Percentiles rank a stretch among this genome's conserved stretches.
These are phyloP conservation scores for Amyelois transitella DNA, from an alignment of 1,140 invertebrate genomes.

Conservation along the genomic window DNA sequence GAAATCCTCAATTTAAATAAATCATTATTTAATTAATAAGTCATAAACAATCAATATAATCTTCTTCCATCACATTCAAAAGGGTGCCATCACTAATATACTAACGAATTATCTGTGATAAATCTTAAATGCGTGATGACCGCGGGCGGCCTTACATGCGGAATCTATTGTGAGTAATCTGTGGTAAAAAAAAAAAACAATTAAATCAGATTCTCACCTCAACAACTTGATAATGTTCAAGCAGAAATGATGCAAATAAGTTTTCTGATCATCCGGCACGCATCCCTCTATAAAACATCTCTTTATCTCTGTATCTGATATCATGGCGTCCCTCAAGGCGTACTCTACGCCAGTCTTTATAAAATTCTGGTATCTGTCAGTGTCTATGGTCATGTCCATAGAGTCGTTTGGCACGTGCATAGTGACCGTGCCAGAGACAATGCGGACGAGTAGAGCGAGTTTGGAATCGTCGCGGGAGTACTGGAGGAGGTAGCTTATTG, in stretches of 20 bases:
- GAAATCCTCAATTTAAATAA: no score
- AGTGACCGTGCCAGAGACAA: conserved; percentile 63
- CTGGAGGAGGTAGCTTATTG: conserved; percentile 73
- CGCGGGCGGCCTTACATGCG: no score
- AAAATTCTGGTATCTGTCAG: conserved; percentile 53
- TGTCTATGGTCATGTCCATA: conserved; percentile 45
- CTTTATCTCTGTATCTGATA: conserved; percentile 56
- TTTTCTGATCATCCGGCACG: conserved; percentile 37
- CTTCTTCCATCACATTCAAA: no score
- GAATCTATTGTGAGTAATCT: no score
- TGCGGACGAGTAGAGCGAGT: conserved; percentile 72
- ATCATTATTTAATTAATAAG: no score
- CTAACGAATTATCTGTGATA: no score
- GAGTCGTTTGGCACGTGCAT: conserved; percentile 60
- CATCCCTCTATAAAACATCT: conserved; percentile 42
- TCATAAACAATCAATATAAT: no score
- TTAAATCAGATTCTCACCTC: conserved; percentile 34
- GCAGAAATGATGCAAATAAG: conserved; percentile 62
- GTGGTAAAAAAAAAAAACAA: conserved; percentile 1
- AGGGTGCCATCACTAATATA: no score
- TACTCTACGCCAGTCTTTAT: conserved; percentile 61
- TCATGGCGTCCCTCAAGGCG: conserved; percentile 54
- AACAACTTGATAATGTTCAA: conserved; percentile 64
- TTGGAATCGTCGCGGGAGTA: conserved; percentile 72
- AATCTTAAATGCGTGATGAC: no score